Evolutionary conservation across 1,140 invertebrate genomes (phyloP), one percentile per base, ranked within the genome.

Genomic region (Pogonus chalceus): DNA sequence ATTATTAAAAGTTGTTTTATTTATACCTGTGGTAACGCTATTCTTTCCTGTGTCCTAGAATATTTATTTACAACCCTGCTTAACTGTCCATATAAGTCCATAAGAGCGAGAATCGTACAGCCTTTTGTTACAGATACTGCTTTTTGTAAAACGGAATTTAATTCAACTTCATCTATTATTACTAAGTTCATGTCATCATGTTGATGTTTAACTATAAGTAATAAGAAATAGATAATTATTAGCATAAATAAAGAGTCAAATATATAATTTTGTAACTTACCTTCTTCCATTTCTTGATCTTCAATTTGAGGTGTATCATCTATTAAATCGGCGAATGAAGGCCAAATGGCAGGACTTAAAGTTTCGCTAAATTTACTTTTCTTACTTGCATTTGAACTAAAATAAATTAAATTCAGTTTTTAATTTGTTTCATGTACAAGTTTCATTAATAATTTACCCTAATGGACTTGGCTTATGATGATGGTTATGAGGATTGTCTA

Each of bases 41-140:
- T 76, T 62, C 82, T 74, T 62, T 81, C 75, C 51, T 71, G 69
- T 35, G 61, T 73, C 37, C 68, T 64, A 21, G 68, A 63, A 65
- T 79, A 81, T 59, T 68, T 67, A 20, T 69, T 72, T n/a, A 82
- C 69, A 22, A 76, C 74, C 56, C 72, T 63, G 22, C 74, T 74
- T 0, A 85, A 62, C 61, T 83, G 78, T 46, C 78, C 72, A 65
- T 83, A 78, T 46, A 82, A 67, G 60, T 85, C 80, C 23, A 82
- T 69, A 0, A 85, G 61, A 22, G 79, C 72, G 46, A 79, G 74
- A 14, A 84, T 68, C 1, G 79, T 72, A 52, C 79, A 76, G 21
- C 72, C 65, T 1, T 74, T 66, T 0, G 82, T 75, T 4, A 69
- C 59, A 52, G 76, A 69, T 20, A 80, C 76, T 21, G 76, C 78